Conservation (phyloP, 2,888 invertebrate genomes). For the Nephrotoma appendiculata region DNA sequence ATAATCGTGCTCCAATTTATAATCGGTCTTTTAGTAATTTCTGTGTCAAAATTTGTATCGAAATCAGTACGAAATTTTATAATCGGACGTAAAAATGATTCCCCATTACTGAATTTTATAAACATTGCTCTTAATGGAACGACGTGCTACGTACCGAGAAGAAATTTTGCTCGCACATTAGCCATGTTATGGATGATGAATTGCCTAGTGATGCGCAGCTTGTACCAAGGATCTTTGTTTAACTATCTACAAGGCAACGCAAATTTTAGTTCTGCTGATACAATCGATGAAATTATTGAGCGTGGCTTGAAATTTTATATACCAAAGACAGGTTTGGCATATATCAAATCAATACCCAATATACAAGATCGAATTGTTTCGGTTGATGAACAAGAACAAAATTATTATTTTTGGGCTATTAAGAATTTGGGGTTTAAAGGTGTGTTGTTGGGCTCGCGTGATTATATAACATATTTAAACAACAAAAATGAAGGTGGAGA, state of each 20-base stretch:
- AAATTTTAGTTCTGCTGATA: background rate
- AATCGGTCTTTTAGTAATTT: background rate
- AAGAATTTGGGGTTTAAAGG: background rate
- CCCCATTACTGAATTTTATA: conserved; percentile 8
- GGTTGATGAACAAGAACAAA: background rate
- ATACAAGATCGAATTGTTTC: background rate
- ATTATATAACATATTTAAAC: background rate
- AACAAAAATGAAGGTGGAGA: background rate
- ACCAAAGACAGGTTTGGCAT: background rate
- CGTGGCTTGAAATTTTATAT: background rate
- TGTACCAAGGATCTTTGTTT: conserved; percentile 13
- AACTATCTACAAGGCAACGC: conserved; percentile 7
- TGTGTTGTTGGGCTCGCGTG: background rate
- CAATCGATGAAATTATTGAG: background rate
- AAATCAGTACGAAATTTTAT: conserved; percentile 6
- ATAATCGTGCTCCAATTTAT: background rate
- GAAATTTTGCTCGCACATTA: conserved; percentile 12
- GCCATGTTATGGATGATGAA: conserved; percentile 9
- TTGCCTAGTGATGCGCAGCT: conserved; percentile 9
- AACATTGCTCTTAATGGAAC: conserved; percentile 8
- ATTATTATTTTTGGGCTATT: background rate
- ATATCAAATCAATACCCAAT: background rate
- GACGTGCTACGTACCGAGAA: background rate
- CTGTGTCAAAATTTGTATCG: background rate
- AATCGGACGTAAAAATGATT: conserved; percentile 6